These are phyloP conservation scores for Sesamia nonagrioides DNA, from an alignment of 1,140 invertebrate species.

Conservation along the genomic window DNA sequence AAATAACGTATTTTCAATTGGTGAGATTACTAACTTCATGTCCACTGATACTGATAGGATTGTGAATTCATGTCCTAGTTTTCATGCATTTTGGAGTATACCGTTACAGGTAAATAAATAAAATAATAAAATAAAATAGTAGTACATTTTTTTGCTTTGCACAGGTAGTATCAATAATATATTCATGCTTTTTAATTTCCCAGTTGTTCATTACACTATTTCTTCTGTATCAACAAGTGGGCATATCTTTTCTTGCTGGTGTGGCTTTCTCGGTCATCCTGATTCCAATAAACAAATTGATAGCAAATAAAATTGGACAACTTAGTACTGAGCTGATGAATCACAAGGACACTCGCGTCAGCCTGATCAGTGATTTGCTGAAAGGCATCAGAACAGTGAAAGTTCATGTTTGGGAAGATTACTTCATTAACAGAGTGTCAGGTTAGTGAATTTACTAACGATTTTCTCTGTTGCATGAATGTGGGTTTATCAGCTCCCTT, in stretches of 20 bases:
- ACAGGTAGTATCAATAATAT: slow-evolving; percentile 7
- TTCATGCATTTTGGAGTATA: slow-evolving; percentile 99
- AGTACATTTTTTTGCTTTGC: background rate
- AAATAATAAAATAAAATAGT: background rate
- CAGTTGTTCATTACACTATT: slow-evolving; percentile 94
- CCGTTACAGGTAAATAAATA: slow-evolving; percentile 93
- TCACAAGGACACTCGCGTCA: slow-evolving; percentile 96
- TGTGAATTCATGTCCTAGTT: slow-evolving; percentile 97
- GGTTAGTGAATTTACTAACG: slow-evolving; percentile 24
- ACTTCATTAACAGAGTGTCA: slow-evolving; percentile 92
- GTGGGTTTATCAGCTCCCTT: background rate
- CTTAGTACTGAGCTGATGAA: slow-evolving; percentile 96
- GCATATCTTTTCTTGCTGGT: slow-evolving; percentile 96
- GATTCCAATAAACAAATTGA: slow-evolving; percentile 97
- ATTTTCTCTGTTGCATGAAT: background rate
- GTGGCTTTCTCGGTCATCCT: slow-evolving; percentile 95
- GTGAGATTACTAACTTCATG: slow-evolving; percentile 98
- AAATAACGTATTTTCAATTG: slow-evolving; percentile 90
- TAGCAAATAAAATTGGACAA: slow-evolving; percentile 96
- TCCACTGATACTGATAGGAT: slow-evolving; percentile 98
- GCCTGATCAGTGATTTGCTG: slow-evolving; percentile 95
- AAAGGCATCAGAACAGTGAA: slow-evolving; percentile 96
- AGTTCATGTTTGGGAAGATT: slow-evolving; percentile 97
- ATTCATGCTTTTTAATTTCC: slow-evolving; percentile 73
- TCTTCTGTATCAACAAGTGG: slow-evolving; percentile 95